phyloP scores from a whole-genome alignment of 1,140 invertebrate species.

The Halictus rubicundus region DNA sequence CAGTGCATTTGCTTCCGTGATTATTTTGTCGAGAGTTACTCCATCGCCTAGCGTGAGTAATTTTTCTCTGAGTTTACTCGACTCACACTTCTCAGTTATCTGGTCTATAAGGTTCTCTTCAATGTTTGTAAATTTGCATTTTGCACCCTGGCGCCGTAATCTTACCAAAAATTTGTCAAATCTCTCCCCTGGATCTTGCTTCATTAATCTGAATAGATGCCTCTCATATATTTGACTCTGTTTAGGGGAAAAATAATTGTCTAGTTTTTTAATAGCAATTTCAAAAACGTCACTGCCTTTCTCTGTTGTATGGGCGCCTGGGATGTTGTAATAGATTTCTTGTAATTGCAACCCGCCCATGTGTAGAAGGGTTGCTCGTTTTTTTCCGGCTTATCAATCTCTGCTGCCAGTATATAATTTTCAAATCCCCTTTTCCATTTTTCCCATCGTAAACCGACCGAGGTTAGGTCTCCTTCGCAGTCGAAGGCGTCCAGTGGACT shows the following conservation, averaged over 20 bases:
- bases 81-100: constrained; percentile 61
- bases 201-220: constrained; percentile 64
- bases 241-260: constrained; percentile 57
- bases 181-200: constrained; percentile 44
- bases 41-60: constrained; percentile 62
- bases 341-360: constrained; percentile 66
- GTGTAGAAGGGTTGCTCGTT: constrained; percentile 59
- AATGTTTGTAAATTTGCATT: constrained; percentile 58
- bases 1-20: neutral
- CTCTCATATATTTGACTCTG: constrained; percentile 63
- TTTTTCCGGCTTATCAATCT: constrained; percentile 49
- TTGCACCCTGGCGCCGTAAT: constrained; percentile 62
- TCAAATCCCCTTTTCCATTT: too few relatives aligned
- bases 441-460: too few relatives aligned
- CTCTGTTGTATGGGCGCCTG: constrained; percentile 44
- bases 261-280: constrained; percentile 41
- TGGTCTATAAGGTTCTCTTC: constrained; percentile 64
- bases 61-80: constrained; percentile 59
- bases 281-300: constrained; percentile 39
- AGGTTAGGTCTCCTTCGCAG: too few relatives aligned
- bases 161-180: constrained; percentile 59
- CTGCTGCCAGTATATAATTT: too few relatives aligned
- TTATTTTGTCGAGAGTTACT: constrained; percentile 2
- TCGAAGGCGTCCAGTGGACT: too few relatives aligned
- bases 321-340: constrained; percentile 65